Base-by-base conservation (phyloP, 1,140 invertebrate genomes). In the Scaptomyza montana region DNA sequence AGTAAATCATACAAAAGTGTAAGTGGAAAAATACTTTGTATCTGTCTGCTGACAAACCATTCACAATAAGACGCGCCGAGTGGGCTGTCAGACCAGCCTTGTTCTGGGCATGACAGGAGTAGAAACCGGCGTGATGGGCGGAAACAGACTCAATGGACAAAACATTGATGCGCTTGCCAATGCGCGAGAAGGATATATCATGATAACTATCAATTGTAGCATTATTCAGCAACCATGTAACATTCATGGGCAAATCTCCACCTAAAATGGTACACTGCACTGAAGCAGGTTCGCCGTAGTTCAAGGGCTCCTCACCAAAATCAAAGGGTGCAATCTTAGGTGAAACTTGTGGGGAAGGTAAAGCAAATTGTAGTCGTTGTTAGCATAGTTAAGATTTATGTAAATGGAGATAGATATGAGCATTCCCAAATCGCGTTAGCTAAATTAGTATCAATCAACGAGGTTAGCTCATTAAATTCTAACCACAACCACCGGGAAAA, bases 261-360 rank as follows among this genome's bases (percentile, higher is more conserved):
- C 95, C 95, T 60, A 94, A 92, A 59, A 96, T 94, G 39, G 94
- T 94, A 92, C 96, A 97, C 10, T 94, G 94, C 13, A 97, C 92
- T 39, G 95, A 95, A 3, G 95, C 95, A 45, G 95, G 94, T 74
- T 96, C 94, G 16, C 95, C 96, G 74, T 95, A 94, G 78, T 95
- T 94, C 5, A 96, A 77, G 3, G 94, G 93, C 78, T 94, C 94
- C 77, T 95, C 94, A 63, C 94, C 94, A 77, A 95, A 95, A 75
- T 94, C 93, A 90, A 96, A 96, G 10, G 95, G 94, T 12, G 94
- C 93, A 62, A 96, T 95, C 91, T 95, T 94, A 16, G 95, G 95
- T 65, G 93, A 92, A 81, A 95, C 94, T 95, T 75, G 21, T 25
- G 2, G n/a, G 39, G 10, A 0, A 8, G 13, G 36, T 19, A 5